Evolutionary conservation across 2,888 invertebrate genomes (phyloP), one percentile per base, ranked within the genome.

Genomic region (Eupithecia subumbrata): DNA sequence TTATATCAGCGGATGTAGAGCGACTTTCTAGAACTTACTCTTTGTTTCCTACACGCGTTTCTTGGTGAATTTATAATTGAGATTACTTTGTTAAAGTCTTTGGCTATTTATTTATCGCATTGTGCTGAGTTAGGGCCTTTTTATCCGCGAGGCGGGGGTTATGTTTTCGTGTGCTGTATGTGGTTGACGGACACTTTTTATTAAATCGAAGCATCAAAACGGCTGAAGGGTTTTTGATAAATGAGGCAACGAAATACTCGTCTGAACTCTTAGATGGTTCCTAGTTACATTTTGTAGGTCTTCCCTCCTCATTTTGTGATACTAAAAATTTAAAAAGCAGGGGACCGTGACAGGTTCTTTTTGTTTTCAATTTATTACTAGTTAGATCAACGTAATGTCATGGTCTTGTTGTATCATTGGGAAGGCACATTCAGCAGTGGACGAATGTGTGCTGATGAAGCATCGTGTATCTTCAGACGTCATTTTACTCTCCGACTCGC

Each of bases 1-100:
- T 92, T 90, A 90, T 87, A 88, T 89, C 85, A 88, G 86, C 90
- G 89, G 88, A 91, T 91, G 89, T 88, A 84, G 87, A 87, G 82
- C 76, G 63, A 67, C 78, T 79, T 79, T 79, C 80, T 76, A 40
- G 63, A 34, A 63, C 34, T 12, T n/a, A 56, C 63, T n/a, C 69
- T 48, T 71, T 74, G 73, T 60, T 73, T 68, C 68, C 68, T 68
- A 56, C 45, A 34, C 18, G 30, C 37, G 22, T 25, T 43, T 73
- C 7, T 63, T 69, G 22, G 22, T 48, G 30, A 66, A 66, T 72
- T 60, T 7, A 22, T 25, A 60, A 60, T 25, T 60, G 60, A 60
- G 60, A 60, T 60, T 60, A 25, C 14, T 12, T 60, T 60, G 56
- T 11, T 52, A 52, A 52, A 52, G 52, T 2, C n/a, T 52, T 52